A percentile compares a stretch with the other conserved stretches of the same genome.
Conservation (phyloP, 2,888 invertebrate species). For the Torymus auratus region DNA sequence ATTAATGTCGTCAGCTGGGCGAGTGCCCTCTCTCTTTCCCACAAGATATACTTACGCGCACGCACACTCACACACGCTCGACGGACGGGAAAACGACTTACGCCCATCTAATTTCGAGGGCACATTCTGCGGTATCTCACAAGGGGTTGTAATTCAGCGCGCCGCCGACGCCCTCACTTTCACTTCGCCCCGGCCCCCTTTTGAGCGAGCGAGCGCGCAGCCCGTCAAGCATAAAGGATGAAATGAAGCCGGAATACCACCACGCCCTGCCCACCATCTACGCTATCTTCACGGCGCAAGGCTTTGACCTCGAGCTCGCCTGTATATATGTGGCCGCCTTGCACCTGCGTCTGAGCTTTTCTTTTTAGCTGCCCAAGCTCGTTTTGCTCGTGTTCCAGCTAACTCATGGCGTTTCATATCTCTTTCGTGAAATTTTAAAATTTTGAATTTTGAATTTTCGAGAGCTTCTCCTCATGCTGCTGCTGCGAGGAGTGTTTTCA, state of each 20-base stretch:
- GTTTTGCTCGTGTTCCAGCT: neutral
- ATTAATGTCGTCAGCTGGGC: constrained; percentile 64
- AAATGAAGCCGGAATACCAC: constrained; percentile 74
- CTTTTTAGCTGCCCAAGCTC: neutral
- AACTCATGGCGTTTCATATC: neutral
- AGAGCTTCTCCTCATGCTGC: neutral
- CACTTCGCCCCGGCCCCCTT: constrained; percentile 53
- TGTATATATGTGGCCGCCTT: too few species aligned
- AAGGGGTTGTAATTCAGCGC: constrained; percentile 74
- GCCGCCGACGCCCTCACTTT: constrained; percentile 60
- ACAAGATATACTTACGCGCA: neutral
- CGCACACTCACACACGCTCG: constrained; percentile 21
- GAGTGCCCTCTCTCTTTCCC: constrained; percentile 9
- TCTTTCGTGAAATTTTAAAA: neutral
- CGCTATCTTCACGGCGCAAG: neutral
- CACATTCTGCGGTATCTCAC: constrained; percentile 75
- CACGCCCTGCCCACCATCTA: constrained; percentile 65
- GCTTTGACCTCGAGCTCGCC: constrained; percentile 6
- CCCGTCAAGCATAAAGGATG: constrained; percentile 69
- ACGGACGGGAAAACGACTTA: constrained; percentile 70
- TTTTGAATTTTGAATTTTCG: neutral
- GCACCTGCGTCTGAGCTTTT: neutral
- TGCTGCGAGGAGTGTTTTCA: too few species aligned
- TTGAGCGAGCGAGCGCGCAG: constrained; percentile 29
- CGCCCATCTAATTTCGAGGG: constrained; percentile 74